Evolutionary conservation across 2,888 invertebrate species (phyloP).

Genomic region (Creontiades dilutus): DNA sequence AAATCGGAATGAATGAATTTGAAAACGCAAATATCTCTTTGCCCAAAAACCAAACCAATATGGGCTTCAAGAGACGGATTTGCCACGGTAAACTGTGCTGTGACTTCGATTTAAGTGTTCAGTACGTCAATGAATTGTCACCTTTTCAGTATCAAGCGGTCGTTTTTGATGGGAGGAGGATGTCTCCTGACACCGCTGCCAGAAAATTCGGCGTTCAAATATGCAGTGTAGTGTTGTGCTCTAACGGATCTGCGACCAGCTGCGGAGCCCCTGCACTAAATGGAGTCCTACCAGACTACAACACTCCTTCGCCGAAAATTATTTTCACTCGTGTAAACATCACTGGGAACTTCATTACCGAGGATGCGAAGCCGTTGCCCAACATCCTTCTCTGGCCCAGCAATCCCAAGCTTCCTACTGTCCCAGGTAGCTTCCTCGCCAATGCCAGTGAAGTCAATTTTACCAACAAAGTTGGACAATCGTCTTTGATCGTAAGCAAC

Average conservation of each 20-base stretch:
- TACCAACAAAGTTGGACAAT: background rate
- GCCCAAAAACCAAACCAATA: background rate
- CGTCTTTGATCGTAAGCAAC: background rate
- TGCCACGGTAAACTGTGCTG: conserved; percentile 56
- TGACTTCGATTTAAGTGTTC: conserved; percentile 18
- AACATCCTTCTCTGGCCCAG: conserved; percentile 17
- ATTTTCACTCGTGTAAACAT: background rate
- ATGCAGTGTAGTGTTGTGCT: conserved; percentile 19
- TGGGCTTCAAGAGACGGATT: background rate
- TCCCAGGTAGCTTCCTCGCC: background rate
- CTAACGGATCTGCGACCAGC: background rate
- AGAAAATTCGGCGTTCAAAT: conserved; percentile 25
- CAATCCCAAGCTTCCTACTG: background rate
- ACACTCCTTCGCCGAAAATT: background rate
- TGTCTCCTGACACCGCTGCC: background rate
- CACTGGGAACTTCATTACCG: background rate
- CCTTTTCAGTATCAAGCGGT: background rate
- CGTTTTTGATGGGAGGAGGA: conserved; percentile 26
- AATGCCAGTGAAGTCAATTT: background rate
- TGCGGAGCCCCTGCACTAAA: conserved; percentile 2
- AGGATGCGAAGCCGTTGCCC: background rate
- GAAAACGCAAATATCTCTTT: background rate
- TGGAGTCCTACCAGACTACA: background rate
- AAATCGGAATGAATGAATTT: background rate
- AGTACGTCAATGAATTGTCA: background rate